Base-by-base conservation (phyloP, 2,797 vertebrate genomes). In the Erethizon dorsatum region DNA sequence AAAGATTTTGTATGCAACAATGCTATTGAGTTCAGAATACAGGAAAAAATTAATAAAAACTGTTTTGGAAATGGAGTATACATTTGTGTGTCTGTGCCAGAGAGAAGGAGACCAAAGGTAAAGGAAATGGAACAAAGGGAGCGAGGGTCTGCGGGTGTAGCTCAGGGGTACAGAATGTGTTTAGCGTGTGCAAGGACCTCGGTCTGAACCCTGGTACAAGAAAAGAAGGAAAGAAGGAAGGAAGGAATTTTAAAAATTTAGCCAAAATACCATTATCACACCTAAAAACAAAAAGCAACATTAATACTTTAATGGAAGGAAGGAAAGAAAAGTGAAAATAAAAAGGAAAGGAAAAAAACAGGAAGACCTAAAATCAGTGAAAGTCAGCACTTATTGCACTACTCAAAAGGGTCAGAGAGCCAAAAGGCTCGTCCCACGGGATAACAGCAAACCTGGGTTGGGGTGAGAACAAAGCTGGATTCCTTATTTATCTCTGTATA, bases 21-120 rank as follows among this genome's bases (percentile, higher is more conserved):
- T 63, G 22, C 12, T 47, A 92, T 18, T 79, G 73, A 15, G 1
- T 94, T 85, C 73, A 63, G 37, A 50, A 80, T 57, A 56, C 6
- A 82, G 33, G 33, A 86, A 56, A 83, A 88, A 71, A n/a, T 57
- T n/a, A 80, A 45, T 83, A 75, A 78, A 90, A 88, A 57, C 41
- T 52, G 47, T 56, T 90, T 73, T 57, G 24, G 61, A 80, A 85
- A 82, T 85, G 14, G 91, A 61, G 31, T 57, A 65, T n/a, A 41
- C 33, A 71, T 71, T 65, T 57, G 11, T 71, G 47, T 12, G 41
- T 41, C 37, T 47, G 5, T 14, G 24, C 12, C 15, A 33, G 61
- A 88, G 47, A 67, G 17, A 73, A 26, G 28, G 10, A 65, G 47
- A 57, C 11, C 0, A 13, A 56, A 87, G 79, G n/a, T 31, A 37